Percentiles rank a stretch among this genome's conserved stretches.
Evolutionary conservation across 2,888 invertebrate genomes (phyloP).

Genomic region (Drosophila pseudotalamancana): DNA sequence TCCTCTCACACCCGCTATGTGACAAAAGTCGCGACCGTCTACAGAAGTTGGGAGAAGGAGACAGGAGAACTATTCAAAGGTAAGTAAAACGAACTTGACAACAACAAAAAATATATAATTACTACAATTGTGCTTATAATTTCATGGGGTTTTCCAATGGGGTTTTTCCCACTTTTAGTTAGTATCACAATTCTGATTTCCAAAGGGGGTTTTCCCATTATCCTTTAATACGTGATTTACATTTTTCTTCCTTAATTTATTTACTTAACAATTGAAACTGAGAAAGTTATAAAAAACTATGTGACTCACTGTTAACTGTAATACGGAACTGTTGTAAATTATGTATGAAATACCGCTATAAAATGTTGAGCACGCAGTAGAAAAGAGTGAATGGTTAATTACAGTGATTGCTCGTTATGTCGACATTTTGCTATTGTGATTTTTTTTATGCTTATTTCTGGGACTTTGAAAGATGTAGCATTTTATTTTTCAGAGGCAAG

Average conservation of each 20-base stretch:
- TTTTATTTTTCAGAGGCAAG: too few species aligned
- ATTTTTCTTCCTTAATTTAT: neutral
- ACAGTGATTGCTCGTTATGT: too few species aligned
- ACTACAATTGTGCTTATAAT: conserved; percentile 13
- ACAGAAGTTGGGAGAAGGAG: neutral
- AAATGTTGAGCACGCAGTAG: too few species aligned
- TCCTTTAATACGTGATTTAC: neutral
- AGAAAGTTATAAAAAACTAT: neutral
- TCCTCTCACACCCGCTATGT: conserved; percentile 12
- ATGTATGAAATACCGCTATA: too few species aligned
- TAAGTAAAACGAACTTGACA: conserved; percentile 27
- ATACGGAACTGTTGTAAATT: neutral
- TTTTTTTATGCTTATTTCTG: too few species aligned
- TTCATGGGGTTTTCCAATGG: conserved; percentile 10
- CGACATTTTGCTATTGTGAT: too few species aligned
- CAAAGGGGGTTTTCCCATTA: neutral
- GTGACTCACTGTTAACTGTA: too few species aligned
- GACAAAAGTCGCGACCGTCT: conserved; percentile 17
- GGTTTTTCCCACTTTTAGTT: neutral
- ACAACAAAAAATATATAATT: conserved; percentile 4
- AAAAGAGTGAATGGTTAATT: too few species aligned
- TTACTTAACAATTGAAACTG: neutral
- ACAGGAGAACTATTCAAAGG: conserved; percentile 23
- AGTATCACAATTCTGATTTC: neutral
- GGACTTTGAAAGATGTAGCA: too few species aligned